Conservation (phyloP, 2,113 vertebrate species). For the Mungos mungo region DNA sequence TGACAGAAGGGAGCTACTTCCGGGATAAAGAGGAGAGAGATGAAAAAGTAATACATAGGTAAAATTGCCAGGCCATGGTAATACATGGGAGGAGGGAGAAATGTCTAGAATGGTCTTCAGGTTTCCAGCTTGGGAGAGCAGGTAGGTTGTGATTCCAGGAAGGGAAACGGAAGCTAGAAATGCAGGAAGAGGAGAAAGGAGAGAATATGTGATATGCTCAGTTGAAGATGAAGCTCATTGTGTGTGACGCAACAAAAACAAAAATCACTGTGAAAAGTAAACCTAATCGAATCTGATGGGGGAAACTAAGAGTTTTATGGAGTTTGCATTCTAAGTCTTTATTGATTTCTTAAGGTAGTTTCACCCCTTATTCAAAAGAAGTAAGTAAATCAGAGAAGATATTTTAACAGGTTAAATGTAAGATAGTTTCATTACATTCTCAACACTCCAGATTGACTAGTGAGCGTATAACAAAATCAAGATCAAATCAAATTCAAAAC, state of each 20-base stretch:
- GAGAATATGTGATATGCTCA: neutral
- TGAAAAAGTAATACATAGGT: neutral
- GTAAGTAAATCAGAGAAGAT: neutral
- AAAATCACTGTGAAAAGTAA: neutral
- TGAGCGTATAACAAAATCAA: conserved; percentile 27
- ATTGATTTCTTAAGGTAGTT: neutral
- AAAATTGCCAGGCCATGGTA: too few species aligned
- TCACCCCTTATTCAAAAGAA: neutral
- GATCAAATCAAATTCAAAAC: conserved; percentile 23
- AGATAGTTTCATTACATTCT: neutral
- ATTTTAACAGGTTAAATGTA: neutral
- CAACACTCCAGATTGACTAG: neutral
- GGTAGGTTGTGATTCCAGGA: neutral
- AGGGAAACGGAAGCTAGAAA: neutral
- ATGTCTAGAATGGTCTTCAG: neutral
- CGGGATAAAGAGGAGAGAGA: neutral
- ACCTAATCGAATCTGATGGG: neutral
- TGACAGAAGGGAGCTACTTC: neutral
- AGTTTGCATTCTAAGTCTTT: neutral
- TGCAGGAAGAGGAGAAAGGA: neutral
- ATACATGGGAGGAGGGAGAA: neutral
- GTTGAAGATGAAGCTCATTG: neutral
- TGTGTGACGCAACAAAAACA: neutral
- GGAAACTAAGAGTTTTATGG: neutral
- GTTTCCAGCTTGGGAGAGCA: neutral